Evolutionary conservation across 37 sponge, comb jelly and placozoan species (phyloP).

Genomic region (Haliclona indistincta): DNA sequence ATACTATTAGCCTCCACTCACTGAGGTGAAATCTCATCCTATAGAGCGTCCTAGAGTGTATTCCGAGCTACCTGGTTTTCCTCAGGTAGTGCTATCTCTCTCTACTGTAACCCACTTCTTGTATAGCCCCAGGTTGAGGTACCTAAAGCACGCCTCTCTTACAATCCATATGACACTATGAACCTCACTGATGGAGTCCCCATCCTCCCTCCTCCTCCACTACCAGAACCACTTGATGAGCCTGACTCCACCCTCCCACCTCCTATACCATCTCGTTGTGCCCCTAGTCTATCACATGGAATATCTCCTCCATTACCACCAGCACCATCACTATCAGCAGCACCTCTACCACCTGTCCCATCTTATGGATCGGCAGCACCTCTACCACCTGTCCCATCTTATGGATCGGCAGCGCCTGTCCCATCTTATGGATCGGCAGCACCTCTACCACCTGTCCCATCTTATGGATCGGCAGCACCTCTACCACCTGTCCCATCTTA

Average conservation of each 20-base stretch:
- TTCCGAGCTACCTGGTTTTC: constrained; percentile 29
- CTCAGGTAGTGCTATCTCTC: background rate
- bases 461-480: background rate
- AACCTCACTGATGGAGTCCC: too few species aligned
- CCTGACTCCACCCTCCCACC: too few species aligned
- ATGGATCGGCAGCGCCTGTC: background rate
- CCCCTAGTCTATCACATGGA: background rate
- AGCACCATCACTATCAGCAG: too few species aligned
- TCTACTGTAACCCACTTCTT: background rate
- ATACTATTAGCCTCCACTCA: too few species aligned
- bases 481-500: too few species aligned
- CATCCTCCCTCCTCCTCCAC: constrained; percentile 5
- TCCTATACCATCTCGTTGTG: background rate
- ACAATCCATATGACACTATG: constrained; percentile 13
- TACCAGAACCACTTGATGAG: too few species aligned
- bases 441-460: background rate
- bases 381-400: too few species aligned
- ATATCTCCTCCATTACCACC: background rate
- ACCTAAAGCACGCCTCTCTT: background rate
- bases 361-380: too few species aligned
- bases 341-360: too few species aligned
- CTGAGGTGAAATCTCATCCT: too few species aligned
- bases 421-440: background rate
- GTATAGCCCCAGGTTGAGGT: background rate
- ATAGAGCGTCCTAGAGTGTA: constrained; percentile 28